A percentile compares a stretch with the other conserved stretches of the same genome.
Evolutionary conservation across 1,140 invertebrate genomes (phyloP).

Genomic region (Diachasmimorpha longicaudata): DNA sequence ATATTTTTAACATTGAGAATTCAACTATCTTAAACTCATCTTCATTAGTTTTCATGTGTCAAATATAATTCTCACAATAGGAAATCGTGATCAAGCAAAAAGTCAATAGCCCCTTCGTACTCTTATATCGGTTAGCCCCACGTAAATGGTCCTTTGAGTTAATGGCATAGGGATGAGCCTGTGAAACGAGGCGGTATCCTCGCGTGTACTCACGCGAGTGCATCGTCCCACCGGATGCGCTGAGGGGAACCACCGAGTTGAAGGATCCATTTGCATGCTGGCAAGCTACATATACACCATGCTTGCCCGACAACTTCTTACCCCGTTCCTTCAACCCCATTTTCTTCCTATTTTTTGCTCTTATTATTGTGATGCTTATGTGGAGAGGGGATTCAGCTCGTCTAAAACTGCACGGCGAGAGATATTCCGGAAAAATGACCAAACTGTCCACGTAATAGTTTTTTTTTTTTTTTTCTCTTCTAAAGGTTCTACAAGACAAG

Average conservation of each 20-base stretch:
- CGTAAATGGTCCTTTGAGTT: not conserved
- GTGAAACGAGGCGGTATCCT: not conserved
- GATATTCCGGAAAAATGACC: too few relatives aligned
- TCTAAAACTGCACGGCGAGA: not conserved
- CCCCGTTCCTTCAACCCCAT: not conserved
- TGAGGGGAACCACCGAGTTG: not conserved
- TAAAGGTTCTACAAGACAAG: not conserved
- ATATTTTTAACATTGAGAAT: too few relatives aligned
- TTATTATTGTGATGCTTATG: not conserved
- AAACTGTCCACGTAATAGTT: not conserved
- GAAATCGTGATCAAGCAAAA: not conserved
- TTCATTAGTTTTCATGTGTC: too few relatives aligned
- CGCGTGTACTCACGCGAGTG: constrained; percentile 17
- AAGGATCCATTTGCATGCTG: constrained; percentile 25
- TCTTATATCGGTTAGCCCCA: not conserved
- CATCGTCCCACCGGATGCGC: constrained; percentile 23
- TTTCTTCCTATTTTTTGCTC: not conserved
- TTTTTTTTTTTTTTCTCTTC: not conserved
- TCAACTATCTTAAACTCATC: too few relatives aligned
- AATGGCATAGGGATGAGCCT: constrained; percentile 4
- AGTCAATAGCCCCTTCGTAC: not conserved
- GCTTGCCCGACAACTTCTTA: not conserved
- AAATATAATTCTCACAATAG: not conserved
- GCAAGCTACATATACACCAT: not conserved
- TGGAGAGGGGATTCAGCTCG: not conserved